Base-by-base conservation (phyloP, 2,888 invertebrate species). In the Noctuana brunneofusca region DNA sequence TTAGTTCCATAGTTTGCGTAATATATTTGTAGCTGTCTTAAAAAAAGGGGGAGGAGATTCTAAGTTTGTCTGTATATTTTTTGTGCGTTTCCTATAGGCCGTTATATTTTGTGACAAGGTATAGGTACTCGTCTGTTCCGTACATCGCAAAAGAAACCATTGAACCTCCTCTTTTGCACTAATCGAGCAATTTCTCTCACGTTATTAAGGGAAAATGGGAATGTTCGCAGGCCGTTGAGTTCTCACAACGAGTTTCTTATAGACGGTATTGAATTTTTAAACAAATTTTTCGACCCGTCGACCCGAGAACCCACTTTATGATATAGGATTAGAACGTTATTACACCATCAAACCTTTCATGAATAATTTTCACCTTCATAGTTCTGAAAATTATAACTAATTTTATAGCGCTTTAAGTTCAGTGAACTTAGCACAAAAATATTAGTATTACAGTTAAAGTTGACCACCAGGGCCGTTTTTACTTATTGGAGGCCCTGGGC, bases 261-360 rank as follows among this genome's bases (percentile, higher is more conserved):
- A 86, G 87, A 85, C 79, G 85, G 83, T 84, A 87, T 86, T 89
- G 87, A 89, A 89, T 89, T 88, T 89, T 89, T 89, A 87, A 89
- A 87, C 86, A 87, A 86, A 84, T 87, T 87, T 86, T 86, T 86
- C 84, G 86, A 79, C 82, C 83, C 82, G 75, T 78, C 75, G 70
- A 71, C 75, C 74, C 73, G 68, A 68, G 75, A 77, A 76, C 78
- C 81, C 80, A 80, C 80, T 87, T 86, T 84, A 82, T 82, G 83
- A 78, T 83, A 85, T 82, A 79, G 81, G 80, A 83, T 84, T 84
- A 86, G 81, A 83, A 81, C 75, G 79, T 86, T 86, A 86, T 83
- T 83, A 79, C 77, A 72, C 76, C 74, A 81, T 85, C 84, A 83
- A 81, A 79, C 79, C 79, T 76, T 73, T 75, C 74, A 78, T 84